Conservation (phyloP, 2,797 vertebrate genomes). For the Lutjanus argentimaculatus region DNA sequence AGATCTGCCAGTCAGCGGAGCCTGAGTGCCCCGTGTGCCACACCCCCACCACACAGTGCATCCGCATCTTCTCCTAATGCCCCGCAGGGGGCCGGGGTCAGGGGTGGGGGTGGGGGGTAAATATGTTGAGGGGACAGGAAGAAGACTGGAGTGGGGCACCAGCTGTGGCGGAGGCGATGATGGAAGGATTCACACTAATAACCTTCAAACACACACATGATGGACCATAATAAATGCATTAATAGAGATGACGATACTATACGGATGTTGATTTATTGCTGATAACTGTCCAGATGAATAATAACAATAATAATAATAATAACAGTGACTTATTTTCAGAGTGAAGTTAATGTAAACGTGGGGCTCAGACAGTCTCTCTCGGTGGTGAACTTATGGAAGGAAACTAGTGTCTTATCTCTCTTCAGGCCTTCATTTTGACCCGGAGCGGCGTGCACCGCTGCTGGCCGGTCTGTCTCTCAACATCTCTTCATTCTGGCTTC, state of each 20-base stretch:
- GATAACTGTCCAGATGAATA: conserved; percentile 78
- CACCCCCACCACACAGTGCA: conserved; percentile 95
- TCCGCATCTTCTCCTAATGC: conserved; percentile 97
- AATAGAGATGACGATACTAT: conserved; percentile 84
- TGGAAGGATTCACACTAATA: conserved; percentile 79
- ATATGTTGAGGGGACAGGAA: conserved; percentile 26
- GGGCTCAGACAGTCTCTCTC: conserved; percentile 65
- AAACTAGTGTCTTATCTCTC: conserved; percentile 88
- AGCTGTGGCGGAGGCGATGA: conserved; percentile 61
- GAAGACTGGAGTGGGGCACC: conserved; percentile 50
- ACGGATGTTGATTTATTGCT: conserved; percentile 83
- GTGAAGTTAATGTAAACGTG: conserved; percentile 71
- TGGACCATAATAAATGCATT: conserved; percentile 83
- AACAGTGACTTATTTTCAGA: conserved; percentile 76
- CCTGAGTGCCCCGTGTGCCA: conserved; percentile 96
- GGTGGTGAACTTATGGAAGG: conserved; percentile 75
- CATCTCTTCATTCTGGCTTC: conserved; percentile 81
- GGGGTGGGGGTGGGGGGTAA: neutral
- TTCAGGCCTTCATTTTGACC: conserved; percentile 85
- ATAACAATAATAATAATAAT: conserved; percentile 77
- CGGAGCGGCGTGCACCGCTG: conserved; percentile 50
- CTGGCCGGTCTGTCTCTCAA: conserved; percentile 72
- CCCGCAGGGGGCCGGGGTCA: neutral
- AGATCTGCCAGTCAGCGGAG: conserved; percentile 93
- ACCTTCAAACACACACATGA: conserved; percentile 75